These are phyloP conservation scores for Lucinisca nassula DNA, from an alignment of 2,888 invertebrate species.

Conservation along the genomic window DNA sequence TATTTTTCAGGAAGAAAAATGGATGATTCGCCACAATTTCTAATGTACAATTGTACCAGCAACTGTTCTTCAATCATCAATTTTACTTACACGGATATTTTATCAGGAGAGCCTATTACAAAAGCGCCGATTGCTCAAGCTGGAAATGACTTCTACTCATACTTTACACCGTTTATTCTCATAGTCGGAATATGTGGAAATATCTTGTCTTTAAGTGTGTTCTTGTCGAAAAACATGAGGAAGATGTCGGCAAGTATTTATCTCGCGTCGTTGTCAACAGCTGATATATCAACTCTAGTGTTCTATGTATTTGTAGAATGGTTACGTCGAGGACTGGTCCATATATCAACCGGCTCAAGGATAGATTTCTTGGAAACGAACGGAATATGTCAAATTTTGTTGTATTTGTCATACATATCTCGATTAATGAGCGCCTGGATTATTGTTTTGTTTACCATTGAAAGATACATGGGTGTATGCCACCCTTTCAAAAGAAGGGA, in stretches of 20 bases:
- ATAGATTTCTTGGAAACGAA: slow-evolving; percentile 72
- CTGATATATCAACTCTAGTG: slow-evolving; percentile 92
- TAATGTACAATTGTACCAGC: neutral
- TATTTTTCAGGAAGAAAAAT: neutral
- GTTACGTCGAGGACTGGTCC: slow-evolving; percentile 79
- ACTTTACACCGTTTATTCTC: slow-evolving; percentile 92
- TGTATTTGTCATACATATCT: slow-evolving; percentile 90
- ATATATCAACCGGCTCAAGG: slow-evolving; percentile 53
- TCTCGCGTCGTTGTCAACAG: slow-evolving; percentile 93
- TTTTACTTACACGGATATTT: slow-evolving; percentile 25
- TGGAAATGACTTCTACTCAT: slow-evolving; percentile 88
- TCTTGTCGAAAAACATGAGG: slow-evolving; percentile 92
- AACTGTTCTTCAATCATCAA: slow-evolving; percentile 12
- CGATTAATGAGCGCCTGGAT: slow-evolving; percentile 86
- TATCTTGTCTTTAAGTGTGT: slow-evolving; percentile 92
- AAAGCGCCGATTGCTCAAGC: slow-evolving; percentile 37
- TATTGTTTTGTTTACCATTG: slow-evolving; percentile 85
- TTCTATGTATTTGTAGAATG: slow-evolving; percentile 88
- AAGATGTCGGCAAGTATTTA: slow-evolving; percentile 92
- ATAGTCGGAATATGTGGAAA: slow-evolving; percentile 93
- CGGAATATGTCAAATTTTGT: slow-evolving; percentile 90
- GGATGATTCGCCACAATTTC: neutral
- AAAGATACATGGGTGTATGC: slow-evolving; percentile 86
- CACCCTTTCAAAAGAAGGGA: slow-evolving; percentile 81
- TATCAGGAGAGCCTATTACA: slow-evolving; percentile 1